Percentiles rank a stretch among this genome's conserved stretches.
Conservation (phyloP, 2,113 vertebrate genomes). For the Peromyscus maniculatus region DNA sequence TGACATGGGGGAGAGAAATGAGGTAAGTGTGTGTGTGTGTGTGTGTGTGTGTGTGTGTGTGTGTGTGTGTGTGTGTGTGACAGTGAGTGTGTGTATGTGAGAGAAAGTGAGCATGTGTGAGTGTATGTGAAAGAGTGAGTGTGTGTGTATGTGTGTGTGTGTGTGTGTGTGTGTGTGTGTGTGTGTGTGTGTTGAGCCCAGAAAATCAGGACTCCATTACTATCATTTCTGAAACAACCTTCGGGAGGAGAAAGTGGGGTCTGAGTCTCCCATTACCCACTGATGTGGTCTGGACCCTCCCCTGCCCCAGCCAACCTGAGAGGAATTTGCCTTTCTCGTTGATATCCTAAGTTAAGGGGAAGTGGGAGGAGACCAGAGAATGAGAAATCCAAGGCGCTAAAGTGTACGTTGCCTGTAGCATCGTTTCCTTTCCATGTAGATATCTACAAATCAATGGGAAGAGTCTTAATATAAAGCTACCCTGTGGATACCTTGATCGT, state of each 20-base stretch:
- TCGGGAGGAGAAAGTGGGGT: not conserved
- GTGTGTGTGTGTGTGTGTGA: no score
- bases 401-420: not conserved
- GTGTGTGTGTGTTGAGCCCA: not conserved
- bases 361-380: not conserved
- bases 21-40: not conserved
- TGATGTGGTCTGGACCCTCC: not conserved
- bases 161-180: not conserved
- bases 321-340: not conserved
- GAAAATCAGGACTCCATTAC: constrained; percentile 1
- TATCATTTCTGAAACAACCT: not conserved
- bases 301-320: not conserved
- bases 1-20: not conserved
- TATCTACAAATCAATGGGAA: no score
- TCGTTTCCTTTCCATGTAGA: not conserved
- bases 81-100: not conserved
- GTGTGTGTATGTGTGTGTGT: not conserved
- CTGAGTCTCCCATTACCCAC: not conserved
- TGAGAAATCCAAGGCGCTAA: not conserved
- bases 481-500: not conserved
- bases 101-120: no score
- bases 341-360: not conserved
- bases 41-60: not conserved
- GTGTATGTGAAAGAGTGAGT: no score
- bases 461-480: not conserved